Conservation (phyloP, 2,113 vertebrate genomes). For the Acanthisitta chloris region DNA sequence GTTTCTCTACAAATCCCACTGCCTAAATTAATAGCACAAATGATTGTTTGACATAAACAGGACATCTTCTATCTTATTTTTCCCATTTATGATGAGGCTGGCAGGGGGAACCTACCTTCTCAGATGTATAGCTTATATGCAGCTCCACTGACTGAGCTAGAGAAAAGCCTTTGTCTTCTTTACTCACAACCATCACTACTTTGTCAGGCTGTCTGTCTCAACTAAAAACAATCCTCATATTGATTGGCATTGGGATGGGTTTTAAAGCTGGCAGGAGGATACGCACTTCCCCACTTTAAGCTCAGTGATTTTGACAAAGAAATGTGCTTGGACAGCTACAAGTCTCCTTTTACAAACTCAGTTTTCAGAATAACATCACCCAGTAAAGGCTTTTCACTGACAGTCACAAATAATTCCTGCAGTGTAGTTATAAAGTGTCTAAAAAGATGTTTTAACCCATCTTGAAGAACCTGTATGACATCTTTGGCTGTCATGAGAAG, state of each 20-base stretch:
- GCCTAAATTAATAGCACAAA: not conserved
- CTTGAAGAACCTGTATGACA: not conserved
- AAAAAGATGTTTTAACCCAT: slow-evolving; percentile 18
- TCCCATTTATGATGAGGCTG: not conserved
- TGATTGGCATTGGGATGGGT: slow-evolving; percentile 18
- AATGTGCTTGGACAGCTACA: slow-evolving; percentile 43
- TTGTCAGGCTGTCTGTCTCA: slow-evolving; percentile 13
- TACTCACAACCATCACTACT: not conserved
- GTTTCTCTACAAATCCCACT: not conserved
- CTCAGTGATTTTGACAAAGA: slow-evolving; percentile 13
- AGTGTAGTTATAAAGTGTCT: not conserved
- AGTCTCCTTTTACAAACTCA: not conserved
- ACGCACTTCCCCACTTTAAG: not conserved
- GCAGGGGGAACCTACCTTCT: not conserved
- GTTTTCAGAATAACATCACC: slow-evolving; percentile 38
- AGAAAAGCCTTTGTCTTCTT: not conserved
- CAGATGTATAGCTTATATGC: not conserved
- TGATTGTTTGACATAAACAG: not conserved
- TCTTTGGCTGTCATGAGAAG: not conserved
- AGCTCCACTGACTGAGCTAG: not conserved
- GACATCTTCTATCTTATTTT: not conserved
- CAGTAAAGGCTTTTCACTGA: slow-evolving; percentile 21
- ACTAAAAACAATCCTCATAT: not conserved
- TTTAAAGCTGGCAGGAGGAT: slow-evolving; percentile 10
- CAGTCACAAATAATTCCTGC: slow-evolving; percentile 33